These are phyloP conservation scores for Rhamphomyia laevipes DNA, from an alignment of 2,888 invertebrate genomes.

Conservation along the genomic window DNA sequence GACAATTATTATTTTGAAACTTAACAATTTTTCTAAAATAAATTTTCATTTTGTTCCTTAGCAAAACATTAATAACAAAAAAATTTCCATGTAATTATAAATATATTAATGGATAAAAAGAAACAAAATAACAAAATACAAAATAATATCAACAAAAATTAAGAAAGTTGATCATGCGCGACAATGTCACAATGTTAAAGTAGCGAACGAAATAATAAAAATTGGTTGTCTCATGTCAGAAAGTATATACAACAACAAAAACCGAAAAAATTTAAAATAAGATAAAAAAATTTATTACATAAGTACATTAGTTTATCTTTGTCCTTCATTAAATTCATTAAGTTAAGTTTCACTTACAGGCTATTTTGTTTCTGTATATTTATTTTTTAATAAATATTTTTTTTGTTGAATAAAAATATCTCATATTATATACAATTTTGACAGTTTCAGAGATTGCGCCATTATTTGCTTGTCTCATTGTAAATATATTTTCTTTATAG, in stretches of 20 bases:
- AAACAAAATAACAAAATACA: neutral
- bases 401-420: no score
- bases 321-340: constrained; percentile 15
- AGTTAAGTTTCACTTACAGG: constrained; percentile 10
- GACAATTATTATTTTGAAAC: neutral
- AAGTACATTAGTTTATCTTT: constrained; percentile 20
- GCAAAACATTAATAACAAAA: no score
- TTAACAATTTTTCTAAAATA: no score
- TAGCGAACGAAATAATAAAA: neutral
- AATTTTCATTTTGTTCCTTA: no score
- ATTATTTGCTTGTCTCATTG: no score
- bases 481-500: no score
- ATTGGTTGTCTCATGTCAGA: neutral
- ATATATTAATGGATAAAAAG: neutral
- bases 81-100: neutral
- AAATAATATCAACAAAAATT: neutral
- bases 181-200: neutral
- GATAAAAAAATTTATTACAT: constrained; percentile 13
- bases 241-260: constrained; percentile 11
- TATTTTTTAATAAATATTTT: no score
- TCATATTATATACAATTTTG: no score
- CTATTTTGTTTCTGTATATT: constrained; percentile 6
- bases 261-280: constrained; percentile 6
- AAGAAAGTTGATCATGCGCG: neutral
- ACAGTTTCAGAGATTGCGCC: no score